Evolutionary conservation across 2,113 vertebrate species (phyloP).

Genomic region (Cisticola juncidis): DNA sequence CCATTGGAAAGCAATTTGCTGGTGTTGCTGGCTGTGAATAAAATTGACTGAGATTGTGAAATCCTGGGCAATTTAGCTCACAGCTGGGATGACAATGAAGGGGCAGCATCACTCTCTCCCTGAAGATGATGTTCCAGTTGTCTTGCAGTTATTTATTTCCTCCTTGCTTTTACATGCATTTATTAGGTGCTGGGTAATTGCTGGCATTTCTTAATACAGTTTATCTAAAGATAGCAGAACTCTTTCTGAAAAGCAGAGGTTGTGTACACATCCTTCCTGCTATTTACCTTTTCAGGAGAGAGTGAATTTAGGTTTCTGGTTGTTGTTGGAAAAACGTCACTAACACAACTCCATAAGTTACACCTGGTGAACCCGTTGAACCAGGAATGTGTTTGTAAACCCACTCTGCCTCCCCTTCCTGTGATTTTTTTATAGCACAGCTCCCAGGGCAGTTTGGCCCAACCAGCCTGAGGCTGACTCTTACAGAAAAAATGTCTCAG

Average conservation of each 20-base stretch:
- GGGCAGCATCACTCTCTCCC: background rate
- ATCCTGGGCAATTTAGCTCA: conserved; percentile 48
- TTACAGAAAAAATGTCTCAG: background rate
- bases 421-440: background rate
- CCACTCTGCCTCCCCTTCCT: background rate
- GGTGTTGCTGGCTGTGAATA: background rate
- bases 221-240: background rate
- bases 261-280: background rate
- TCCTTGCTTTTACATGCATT: background rate
- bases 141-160: background rate
- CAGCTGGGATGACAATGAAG: background rate
- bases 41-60: conserved; percentile 47
- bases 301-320: background rate
- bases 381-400: background rate
- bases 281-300: background rate
- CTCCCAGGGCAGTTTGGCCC: background rate
- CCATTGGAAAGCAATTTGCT: conserved; percentile 36
- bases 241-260: background rate
- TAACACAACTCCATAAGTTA: background rate
- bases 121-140: background rate
- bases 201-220: background rate
- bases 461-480: background rate
- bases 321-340: background rate
- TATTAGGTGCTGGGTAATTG: background rate
- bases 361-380: background rate